Percentiles rank a stretch among this genome's conserved stretches.
Conservation (phyloP, 2,888 invertebrate genomes). For the Marronus borbonicus region DNA sequence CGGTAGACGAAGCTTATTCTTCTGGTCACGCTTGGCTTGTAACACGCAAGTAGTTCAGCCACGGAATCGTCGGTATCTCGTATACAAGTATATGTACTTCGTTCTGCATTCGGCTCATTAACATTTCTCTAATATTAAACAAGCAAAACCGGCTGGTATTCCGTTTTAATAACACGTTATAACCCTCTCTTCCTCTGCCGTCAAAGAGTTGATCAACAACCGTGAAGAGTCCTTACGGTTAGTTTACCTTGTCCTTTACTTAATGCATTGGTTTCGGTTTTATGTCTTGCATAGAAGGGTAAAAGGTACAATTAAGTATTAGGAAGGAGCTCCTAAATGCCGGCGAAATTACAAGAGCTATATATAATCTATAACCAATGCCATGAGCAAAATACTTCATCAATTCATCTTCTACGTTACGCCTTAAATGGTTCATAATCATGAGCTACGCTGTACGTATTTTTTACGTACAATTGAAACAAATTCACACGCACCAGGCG, state of each 20-base stretch:
- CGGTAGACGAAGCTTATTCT: slow-evolving; percentile 20
- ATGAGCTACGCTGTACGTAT: neutral
- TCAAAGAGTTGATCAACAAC: neutral
- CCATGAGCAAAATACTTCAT: too few relatives aligned
- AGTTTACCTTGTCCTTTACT: slow-evolving; percentile 5
- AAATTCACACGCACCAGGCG: slow-evolving; percentile 6
- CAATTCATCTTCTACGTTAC: too few relatives aligned
- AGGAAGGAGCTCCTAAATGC: too few relatives aligned
- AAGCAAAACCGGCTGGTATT: slow-evolving; percentile 19
- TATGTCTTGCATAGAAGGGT: neutral
- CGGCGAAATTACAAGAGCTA: too few relatives aligned
- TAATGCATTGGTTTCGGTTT: slow-evolving; percentile 23
- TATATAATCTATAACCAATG: too few relatives aligned
- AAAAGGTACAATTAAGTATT: too few relatives aligned
- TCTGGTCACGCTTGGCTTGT: slow-evolving; percentile 34
- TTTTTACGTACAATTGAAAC: neutral
- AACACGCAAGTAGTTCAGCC: neutral
- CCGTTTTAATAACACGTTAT: slow-evolving; percentile 23
- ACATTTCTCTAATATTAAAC: slow-evolving; percentile 27
- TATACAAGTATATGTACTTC: neutral
- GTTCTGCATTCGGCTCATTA: slow-evolving; percentile 33
- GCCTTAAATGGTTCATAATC: neutral
- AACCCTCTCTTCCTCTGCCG: neutral
- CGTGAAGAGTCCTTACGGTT: slow-evolving; percentile 31
- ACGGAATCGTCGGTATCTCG: neutral